Evolutionary conservation across 2,888 invertebrate species (phyloP), one percentile per base, ranked within the genome.

Genomic region (Agriopis aurantiaria): DNA sequence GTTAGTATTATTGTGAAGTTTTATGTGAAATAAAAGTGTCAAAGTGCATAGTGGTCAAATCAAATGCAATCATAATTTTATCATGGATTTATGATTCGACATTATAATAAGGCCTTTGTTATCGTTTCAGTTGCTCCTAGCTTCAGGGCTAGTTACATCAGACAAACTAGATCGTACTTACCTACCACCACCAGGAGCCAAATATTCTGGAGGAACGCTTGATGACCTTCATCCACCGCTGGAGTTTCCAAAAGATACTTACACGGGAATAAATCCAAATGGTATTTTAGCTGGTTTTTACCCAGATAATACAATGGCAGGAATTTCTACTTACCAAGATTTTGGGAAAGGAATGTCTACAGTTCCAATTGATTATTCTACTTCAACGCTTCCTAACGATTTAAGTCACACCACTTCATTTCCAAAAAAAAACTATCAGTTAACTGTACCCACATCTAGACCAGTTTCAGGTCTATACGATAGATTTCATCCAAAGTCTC

Each of bases 141-240:
- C 80, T 56, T 48, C 88, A 65, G 82, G 85, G 76, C 79, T 89
- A 65, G 81, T 77, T 14, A 76, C 78, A 17, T 75, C 86, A 4
- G 91, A 91, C 43, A 91, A 91, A 73, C 73, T 92, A 40, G 88
- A 91, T 65, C 81, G 88, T 56, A 85, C 82, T 0, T 93, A 92
- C 57, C 84, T 92, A 48, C 92, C 93, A 64, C 92, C 93, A 46
- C 85, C 88, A 1, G 89, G 88, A 68, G 86, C 90, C 0, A 82
- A 87, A 69, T 83, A 80, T 60, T 74, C 92, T 71, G 92, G 89
- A 56, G 91, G 92, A 11, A 81, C 78, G 3, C 80, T 83, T 62
- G 87, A 81, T 41, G 85, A 82, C 14, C 80, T 88, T 12, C 80
- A 86, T 65, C 78, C 77, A 7, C 91, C 91, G 5, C 75, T 89